Evolutionary conservation across 2,113 vertebrate species (phyloP).

Genomic region (Saimiri boliviensis): DNA sequence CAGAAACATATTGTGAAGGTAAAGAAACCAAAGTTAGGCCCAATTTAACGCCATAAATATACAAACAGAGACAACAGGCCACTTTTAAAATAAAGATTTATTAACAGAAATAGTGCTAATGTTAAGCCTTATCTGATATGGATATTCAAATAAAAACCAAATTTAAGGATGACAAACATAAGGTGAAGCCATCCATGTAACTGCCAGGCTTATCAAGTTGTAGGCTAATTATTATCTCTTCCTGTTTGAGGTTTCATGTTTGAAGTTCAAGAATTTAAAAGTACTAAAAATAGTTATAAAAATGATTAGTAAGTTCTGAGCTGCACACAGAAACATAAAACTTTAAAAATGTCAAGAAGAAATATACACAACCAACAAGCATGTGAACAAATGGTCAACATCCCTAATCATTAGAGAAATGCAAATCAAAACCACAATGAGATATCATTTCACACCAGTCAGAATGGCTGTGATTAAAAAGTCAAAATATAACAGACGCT

Average conservation of each 20-base stretch:
- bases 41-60: neutral
- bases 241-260: neutral
- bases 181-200: neutral
- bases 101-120: neutral
- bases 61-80: neutral
- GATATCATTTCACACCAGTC: too few species aligned
- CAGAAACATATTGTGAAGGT: neutral
- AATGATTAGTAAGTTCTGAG: neutral
- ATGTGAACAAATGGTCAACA: too few species aligned
- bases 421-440: too few species aligned
- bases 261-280: neutral
- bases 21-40: neutral
- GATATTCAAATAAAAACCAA: slow-evolving; percentile 15
- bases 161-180: neutral
- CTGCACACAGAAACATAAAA: neutral
- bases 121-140: neutral
- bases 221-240: neutral
- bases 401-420: too few species aligned
- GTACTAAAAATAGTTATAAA: neutral
- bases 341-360: too few species aligned
- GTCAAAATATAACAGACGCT: too few species aligned
- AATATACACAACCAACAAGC: too few species aligned
- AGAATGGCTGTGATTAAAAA: too few species aligned
- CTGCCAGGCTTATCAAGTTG: neutral
- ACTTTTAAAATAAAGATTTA: neutral